Conservation (phyloP, 2,797 vertebrate genomes). For the Sebastes oblongus region DNA sequence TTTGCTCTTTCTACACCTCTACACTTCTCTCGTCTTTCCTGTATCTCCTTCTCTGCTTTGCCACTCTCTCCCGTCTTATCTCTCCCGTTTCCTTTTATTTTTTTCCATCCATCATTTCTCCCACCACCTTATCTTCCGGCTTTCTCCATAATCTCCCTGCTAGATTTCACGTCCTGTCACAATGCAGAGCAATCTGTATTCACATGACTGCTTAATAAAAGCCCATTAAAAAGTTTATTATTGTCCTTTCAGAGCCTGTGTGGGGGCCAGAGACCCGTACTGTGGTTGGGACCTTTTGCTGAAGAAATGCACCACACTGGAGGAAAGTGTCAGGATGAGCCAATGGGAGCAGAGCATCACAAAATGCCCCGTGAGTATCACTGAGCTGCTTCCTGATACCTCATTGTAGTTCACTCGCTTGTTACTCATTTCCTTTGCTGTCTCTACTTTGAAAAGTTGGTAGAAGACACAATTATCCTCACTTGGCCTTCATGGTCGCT, state of each 20-base stretch:
- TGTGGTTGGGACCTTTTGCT: slow-evolving; percentile 94
- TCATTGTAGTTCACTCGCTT: neutral
- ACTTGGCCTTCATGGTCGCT: neutral
- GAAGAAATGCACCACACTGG: slow-evolving; percentile 94
- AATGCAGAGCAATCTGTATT: slow-evolving; percentile 2
- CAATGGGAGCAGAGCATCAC: slow-evolving; percentile 96
- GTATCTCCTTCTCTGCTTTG: neutral
- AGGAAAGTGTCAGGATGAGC: slow-evolving; percentile 94
- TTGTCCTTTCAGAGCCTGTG: slow-evolving; percentile 84
- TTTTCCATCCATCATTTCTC: slow-evolving; percentile 35
- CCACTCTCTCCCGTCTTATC: slow-evolving; percentile 29
- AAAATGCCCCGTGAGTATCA: slow-evolving; percentile 89
- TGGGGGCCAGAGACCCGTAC: slow-evolving; percentile 95
- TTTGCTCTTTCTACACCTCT: slow-evolving; percentile 12
- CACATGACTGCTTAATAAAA: slow-evolving; percentile 43
- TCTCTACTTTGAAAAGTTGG: slow-evolving; percentile 23
- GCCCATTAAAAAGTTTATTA: slow-evolving; percentile 11
- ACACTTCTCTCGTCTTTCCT: neutral
- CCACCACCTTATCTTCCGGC: slow-evolving; percentile 9
- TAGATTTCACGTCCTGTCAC: slow-evolving; percentile 23
- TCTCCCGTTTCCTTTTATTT: slow-evolving; percentile 1
- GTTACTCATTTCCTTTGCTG: neutral
- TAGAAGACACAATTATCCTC: slow-evolving; percentile 34
- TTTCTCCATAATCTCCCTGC: slow-evolving; percentile 17
- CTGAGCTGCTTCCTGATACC: neutral